Percentiles rank a stretch among this genome's conserved stretches.
phyloP scores from a whole-genome alignment of 1,140 invertebrate species.

The Solenopsis fugax region DNA sequence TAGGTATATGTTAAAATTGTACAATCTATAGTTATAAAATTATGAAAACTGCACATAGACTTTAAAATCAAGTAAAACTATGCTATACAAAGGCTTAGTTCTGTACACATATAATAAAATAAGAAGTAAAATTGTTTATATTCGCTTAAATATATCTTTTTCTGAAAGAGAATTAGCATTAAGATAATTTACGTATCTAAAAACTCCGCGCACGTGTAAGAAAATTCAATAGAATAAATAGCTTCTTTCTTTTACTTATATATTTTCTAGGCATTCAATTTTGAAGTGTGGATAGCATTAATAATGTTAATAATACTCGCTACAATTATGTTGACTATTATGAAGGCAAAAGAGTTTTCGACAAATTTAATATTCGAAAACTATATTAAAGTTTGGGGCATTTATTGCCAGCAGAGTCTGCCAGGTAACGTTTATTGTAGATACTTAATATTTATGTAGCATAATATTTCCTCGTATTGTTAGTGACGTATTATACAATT shows the following conservation, averaged over 20 bases:
- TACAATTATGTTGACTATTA: conserved; percentile 71
- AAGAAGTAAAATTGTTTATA: neutral
- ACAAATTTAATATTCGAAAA: conserved; percentile 51
- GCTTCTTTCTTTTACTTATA: neutral
- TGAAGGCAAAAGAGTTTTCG: conserved; percentile 64
- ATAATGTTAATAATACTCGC: conserved; percentile 61
- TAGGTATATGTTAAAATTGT: too few species aligned
- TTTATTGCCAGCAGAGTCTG: conserved; percentile 79
- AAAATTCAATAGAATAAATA: neutral
- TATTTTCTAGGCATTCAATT: conserved; percentile 67
- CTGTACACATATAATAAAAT: neutral
- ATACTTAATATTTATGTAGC: neutral
- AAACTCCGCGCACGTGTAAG: neutral
- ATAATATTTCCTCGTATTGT: neutral
- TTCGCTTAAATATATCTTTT: neutral
- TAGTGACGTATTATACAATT: neutral
- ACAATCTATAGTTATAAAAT: too few species aligned
- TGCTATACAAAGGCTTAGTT: too few species aligned
- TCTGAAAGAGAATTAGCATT: neutral
- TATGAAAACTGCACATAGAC: too few species aligned
- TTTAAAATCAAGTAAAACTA: too few species aligned
- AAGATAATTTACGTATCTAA: neutral
- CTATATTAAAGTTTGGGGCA: conserved; percentile 76
- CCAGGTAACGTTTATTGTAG: conserved; percentile 64
- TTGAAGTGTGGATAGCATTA: conserved; percentile 69